A percentile compares a stretch with the other conserved stretches of the same genome.
Evolutionary conservation across 2,113 vertebrate species (phyloP).

Genomic region (Clarias batrachus): DNA sequence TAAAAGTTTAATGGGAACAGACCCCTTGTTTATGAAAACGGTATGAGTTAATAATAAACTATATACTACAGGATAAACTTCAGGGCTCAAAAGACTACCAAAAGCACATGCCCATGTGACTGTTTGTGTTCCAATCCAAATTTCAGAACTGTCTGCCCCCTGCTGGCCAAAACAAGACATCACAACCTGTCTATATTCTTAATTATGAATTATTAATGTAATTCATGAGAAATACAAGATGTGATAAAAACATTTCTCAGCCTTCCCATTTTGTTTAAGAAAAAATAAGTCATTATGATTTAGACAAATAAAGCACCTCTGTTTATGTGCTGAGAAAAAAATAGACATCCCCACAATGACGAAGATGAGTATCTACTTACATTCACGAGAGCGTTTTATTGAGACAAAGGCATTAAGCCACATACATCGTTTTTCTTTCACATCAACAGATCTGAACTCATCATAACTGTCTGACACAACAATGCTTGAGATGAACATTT

Average conservation of each 20-base stretch:
- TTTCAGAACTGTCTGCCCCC: not conserved
- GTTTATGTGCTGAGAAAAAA: not conserved
- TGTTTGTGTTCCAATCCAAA: not conserved
- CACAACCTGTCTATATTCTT: not conserved
- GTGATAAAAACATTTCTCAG: not conserved
- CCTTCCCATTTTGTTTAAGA: not conserved
- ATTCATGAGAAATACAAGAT: not conserved
- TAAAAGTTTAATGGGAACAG: not conserved
- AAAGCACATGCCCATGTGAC: not conserved
- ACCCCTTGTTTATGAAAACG: not conserved
- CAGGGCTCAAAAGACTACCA: not conserved
- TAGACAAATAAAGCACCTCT: not conserved
- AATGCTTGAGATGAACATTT: slow-evolving; percentile 24
- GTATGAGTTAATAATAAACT: not conserved
- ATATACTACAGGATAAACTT: not conserved
- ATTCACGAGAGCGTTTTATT: slow-evolving; percentile 34
- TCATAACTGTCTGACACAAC: slow-evolving; percentile 21
- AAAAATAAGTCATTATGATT: not conserved
- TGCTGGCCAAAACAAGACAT: slow-evolving; percentile 4
- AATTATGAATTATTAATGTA: no score
- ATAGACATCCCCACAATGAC: not conserved
- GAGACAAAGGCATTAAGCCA: slow-evolving; percentile 28
- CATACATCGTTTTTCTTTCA: slow-evolving; percentile 30
- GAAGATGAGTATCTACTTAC: not conserved
- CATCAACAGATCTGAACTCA: not conserved